These are phyloP conservation scores for Cyrtodaria siliqua DNA, from an alignment of 2,888 invertebrate species.

Conservation along the genomic window DNA sequence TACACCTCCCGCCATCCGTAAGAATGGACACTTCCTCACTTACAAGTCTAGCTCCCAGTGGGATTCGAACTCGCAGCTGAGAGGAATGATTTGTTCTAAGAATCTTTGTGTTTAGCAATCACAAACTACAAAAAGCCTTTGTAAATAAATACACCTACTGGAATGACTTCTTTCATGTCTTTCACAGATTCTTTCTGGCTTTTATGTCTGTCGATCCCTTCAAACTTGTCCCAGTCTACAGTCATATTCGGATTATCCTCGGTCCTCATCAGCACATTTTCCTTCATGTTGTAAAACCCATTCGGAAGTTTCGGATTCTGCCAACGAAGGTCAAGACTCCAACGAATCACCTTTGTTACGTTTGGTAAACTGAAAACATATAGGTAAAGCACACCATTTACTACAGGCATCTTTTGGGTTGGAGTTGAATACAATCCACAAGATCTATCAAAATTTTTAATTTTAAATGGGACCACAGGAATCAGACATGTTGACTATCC, in stretches of 20 bases:
- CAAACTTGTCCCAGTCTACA: slow-evolving; percentile 78
- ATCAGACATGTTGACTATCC: too few species aligned
- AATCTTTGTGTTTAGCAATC: too few species aligned
- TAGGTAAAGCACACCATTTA: background rate
- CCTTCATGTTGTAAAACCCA: slow-evolving; percentile 81
- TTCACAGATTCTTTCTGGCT: slow-evolving; percentile 53
- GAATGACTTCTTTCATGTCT: slow-evolving; percentile 55
- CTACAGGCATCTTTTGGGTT: too few species aligned
- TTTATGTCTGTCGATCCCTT: slow-evolving; percentile 54
- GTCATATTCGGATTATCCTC: slow-evolving; percentile 71
- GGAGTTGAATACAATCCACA: too few species aligned
- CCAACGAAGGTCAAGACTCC: slow-evolving; percentile 84
- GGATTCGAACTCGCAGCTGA: too few species aligned
- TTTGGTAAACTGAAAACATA: slow-evolving; percentile 74
- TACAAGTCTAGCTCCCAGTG: too few species aligned
- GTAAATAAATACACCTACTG: too few species aligned
- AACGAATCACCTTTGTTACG: slow-evolving; percentile 75
- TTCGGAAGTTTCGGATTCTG: slow-evolving; percentile 76
- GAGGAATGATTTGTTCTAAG: too few species aligned
- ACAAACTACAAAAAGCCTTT: too few species aligned
- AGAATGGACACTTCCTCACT: too few species aligned
- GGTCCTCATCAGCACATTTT: slow-evolving; percentile 76
- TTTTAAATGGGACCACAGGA: background rate
- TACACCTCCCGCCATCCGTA: too few species aligned
- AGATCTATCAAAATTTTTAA: background rate